These are phyloP conservation scores for Amphiprion clarkii DNA, from an alignment of 2,797 vertebrate genomes.

Conservation along the genomic window DNA sequence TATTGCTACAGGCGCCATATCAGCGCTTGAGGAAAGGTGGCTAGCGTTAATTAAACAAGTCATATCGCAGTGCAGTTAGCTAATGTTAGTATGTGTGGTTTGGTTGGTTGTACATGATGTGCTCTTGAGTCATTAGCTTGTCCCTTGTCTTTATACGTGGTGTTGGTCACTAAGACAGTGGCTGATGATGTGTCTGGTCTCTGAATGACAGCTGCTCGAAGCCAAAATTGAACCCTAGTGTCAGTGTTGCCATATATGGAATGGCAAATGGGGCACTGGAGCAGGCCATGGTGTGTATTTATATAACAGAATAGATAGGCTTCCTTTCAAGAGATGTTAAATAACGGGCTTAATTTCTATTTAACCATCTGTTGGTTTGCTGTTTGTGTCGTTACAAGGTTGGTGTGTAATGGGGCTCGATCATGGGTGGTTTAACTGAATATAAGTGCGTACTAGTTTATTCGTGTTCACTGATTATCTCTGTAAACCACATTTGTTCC, in stretches of 20 bases:
- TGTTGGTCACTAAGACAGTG: constrained; percentile 10
- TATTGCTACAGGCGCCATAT: background rate
- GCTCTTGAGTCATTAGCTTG: background rate
- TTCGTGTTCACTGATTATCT: background rate
- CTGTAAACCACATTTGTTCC: background rate
- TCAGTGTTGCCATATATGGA: constrained; percentile 88
- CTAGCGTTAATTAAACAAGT: background rate
- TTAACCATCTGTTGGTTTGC: constrained; percentile 33
- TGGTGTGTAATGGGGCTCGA: background rate
- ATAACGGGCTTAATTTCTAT: constrained; percentile 58
- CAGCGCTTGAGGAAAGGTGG: background rate
- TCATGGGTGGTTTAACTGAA: background rate
- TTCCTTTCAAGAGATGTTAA: constrained; percentile 66
- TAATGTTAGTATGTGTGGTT: constrained; percentile 8
- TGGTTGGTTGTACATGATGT: constrained; percentile 18
- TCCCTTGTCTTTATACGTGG: constrained; percentile 33
- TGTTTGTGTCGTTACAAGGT: background rate
- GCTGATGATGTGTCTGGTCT: constrained; percentile 62
- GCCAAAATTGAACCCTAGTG: constrained; percentile 86
- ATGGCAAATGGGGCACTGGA: constrained; percentile 85
- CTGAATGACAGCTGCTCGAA: constrained; percentile 81
- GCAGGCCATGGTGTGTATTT: constrained; percentile 88
- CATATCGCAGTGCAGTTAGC: constrained; percentile 10
- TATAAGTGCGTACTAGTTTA: background rate
- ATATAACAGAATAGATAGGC: constrained; percentile 85